Conservation (phyloP, 2,888 invertebrate species). For the Boloria selene region DNA sequence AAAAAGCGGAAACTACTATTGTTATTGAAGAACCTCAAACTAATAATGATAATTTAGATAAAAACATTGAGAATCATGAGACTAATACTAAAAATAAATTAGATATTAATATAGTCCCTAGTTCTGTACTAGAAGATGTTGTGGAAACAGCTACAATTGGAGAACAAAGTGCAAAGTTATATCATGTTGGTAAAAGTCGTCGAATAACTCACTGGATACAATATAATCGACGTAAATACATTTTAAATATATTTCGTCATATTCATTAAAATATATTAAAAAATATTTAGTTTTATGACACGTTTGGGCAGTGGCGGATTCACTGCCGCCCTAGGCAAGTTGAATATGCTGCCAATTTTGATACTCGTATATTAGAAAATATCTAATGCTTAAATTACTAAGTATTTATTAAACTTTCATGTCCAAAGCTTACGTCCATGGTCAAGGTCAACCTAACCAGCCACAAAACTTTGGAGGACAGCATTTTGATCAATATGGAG, state of each 20-base stretch:
- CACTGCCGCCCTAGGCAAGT: too few relatives aligned
- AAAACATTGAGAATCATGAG: neutral
- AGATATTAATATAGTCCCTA: neutral
- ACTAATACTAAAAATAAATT: neutral
- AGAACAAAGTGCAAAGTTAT: neutral
- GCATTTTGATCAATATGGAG: neutral
- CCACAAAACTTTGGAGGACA: neutral
- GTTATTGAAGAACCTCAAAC: constrained; percentile 14
- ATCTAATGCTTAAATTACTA: too few relatives aligned
- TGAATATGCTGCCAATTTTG: too few relatives aligned
- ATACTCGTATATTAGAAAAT: too few relatives aligned
- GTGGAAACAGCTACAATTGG: neutral
- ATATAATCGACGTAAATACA: constrained; percentile 27
- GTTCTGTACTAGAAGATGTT: constrained; percentile 9
- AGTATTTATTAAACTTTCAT: too few relatives aligned
- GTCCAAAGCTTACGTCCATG: constrained; percentile 7
- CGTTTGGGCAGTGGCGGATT: too few relatives aligned
- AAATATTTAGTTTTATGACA: too few relatives aligned
- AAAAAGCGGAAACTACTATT: constrained; percentile 22
- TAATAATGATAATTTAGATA: constrained; percentile 14
- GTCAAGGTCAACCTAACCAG: neutral
- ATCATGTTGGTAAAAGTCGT: neutral
- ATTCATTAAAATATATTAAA: too few relatives aligned
- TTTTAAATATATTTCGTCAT: too few relatives aligned
- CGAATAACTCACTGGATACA: constrained; percentile 32